These are phyloP conservation scores for Sorex maritimensis DNA, from an alignment of 2,797 vertebrate genomes.

Conservation along the genomic window DNA sequence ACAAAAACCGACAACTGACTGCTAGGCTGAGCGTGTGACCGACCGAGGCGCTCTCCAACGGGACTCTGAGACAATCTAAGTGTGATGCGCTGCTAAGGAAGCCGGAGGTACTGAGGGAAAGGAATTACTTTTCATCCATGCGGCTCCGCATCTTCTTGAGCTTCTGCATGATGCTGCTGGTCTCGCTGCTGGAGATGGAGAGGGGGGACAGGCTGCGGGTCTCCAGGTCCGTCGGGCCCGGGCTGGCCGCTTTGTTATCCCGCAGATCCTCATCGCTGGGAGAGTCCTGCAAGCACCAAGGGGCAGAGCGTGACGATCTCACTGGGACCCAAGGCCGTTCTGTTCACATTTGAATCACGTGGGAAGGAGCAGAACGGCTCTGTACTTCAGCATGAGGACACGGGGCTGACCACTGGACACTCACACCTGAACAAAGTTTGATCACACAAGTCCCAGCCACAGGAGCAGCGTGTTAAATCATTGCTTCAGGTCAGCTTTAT, in stretches of 20 bases:
- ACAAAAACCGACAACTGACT: constrained; percentile 34
- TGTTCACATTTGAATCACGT: neutral
- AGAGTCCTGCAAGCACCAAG: constrained; percentile 90
- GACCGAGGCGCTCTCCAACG: constrained; percentile 52
- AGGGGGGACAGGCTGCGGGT: constrained; percentile 95
- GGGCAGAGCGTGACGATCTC: constrained; percentile 21
- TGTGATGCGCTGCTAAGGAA: no score
- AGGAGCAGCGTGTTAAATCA: no score
- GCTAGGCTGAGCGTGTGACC: constrained; percentile 51
- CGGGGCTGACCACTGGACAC: no score
- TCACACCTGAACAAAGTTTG: no score
- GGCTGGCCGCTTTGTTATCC: constrained; percentile 89
- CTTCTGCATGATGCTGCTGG: constrained; percentile 99
- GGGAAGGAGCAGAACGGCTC: no score
- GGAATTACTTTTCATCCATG: constrained; percentile 98
- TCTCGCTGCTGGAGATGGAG: constrained; percentile 98
- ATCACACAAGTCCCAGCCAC: no score
- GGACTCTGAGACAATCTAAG: neutral
- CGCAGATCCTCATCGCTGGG: constrained; percentile 91
- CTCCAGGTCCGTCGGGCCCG: constrained; percentile 91
- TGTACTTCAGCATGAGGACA: no score
- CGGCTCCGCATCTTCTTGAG: constrained; percentile 99
- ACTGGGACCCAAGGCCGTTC: constrained; percentile 49
- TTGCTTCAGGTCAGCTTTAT: no score
- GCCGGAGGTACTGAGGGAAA: constrained; percentile 60